Evolutionary conservation across 1,140 invertebrate species (phyloP), one percentile per base, ranked within the genome.

Genomic region (Zeugodacus cucurbitae): DNA sequence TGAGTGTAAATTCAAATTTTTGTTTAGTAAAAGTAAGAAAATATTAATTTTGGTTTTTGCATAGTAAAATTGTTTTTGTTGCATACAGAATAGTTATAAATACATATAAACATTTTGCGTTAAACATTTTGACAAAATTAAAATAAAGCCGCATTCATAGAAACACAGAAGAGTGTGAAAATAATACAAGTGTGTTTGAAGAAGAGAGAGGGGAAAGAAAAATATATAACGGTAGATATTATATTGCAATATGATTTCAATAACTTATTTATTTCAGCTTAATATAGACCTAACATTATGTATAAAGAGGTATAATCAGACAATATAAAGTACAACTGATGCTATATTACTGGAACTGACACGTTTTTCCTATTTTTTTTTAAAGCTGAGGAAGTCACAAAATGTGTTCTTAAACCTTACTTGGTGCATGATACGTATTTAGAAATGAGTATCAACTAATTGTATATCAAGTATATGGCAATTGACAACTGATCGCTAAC

Each of bases 21-120:
- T 57, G 11, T 87, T 59, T 87, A 87, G 86, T 87, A 59, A 64
- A 59, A 87, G 37, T 41, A 64, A 59, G 57, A 37, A 87, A 87
- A 87, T 34, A 86, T 86, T 86, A 57, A 86, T 86, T 86, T 87
- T 64, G 26, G 26, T 41, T 87, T 20, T 22, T 54, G 48, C 48
- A 54, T 17, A 54, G 48, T 17, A 54, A 54, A 54, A 54, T 62
- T 26, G 6, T 62, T 82, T 78, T 82, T n/a, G 32, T 74, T 82
- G 74, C 74, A 29, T 82, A 82, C 41, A 82, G n/a, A n/a, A n/a
- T 22, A 41, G n/a, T 54, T 10, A 54, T 74, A 74, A 3, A 87
- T 17, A 54, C 48, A 54, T 54, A 54, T 54, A 54, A 54, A 54
- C 17, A 3, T 67, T 87, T 87, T 48, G 54, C 57, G 57, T 22